Evolutionary conservation across 2,113 vertebrate genomes (phyloP).

Genomic region (Rhinoderma darwinii): DNA sequence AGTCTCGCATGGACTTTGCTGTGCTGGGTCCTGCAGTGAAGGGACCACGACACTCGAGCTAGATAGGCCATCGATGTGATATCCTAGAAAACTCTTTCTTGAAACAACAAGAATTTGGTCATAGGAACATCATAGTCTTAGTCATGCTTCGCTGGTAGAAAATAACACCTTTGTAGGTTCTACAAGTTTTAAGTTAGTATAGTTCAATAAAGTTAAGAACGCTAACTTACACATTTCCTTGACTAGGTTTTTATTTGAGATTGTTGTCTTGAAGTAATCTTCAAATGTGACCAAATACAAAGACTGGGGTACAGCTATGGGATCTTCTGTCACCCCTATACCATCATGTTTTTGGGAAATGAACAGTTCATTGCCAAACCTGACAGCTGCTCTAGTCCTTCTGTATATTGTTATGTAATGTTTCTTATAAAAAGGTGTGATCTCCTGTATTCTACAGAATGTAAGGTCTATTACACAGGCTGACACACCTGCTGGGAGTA

Average conservation of each 20-base stretch:
- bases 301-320: background rate
- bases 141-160: background rate
- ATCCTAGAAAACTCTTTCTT: background rate
- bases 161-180: background rate
- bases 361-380: background rate
- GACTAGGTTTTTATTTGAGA: background rate
- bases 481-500: conserved; percentile 51
- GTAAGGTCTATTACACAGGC: conserved; percentile 17
- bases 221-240: background rate
- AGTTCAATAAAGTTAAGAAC: background rate
- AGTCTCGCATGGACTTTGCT: background rate
- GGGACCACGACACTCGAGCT: background rate
- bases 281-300: background rate
- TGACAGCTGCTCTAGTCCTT: conserved; percentile 5
- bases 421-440: conserved; percentile 32
- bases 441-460: conserved; percentile 35
- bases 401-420: background rate
- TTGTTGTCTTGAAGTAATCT: background rate
- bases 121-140: background rate
- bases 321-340: background rate
- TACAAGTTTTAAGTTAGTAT: background rate
- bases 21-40: background rate
- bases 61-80: background rate
- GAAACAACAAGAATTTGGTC: background rate
- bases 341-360: background rate